Conservation (phyloP, 2,113 vertebrate genomes). For the Egretta garzetta region DNA sequence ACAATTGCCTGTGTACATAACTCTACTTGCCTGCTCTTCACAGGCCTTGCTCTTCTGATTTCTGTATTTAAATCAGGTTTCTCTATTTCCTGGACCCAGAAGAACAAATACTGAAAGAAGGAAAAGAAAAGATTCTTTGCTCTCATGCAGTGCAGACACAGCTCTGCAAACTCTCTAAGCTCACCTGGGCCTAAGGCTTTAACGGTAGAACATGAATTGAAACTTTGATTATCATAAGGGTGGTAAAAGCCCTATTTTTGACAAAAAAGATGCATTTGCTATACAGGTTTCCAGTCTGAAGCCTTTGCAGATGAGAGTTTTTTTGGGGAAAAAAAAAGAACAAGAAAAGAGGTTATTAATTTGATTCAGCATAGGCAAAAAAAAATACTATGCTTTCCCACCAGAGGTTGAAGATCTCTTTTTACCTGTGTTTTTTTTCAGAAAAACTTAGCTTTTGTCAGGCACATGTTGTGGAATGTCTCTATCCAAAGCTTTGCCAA, state of each 20-base stretch:
- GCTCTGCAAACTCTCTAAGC: background rate
- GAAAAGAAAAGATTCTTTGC: background rate
- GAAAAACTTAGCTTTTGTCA: background rate
- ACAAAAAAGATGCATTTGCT: background rate
- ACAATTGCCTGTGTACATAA: background rate
- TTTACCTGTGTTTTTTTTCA: background rate
- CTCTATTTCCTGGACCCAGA: background rate
- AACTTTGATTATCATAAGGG: background rate
- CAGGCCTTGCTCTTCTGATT: background rate
- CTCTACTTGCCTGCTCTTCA: background rate
- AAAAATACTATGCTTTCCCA: background rate
- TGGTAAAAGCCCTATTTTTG: background rate
- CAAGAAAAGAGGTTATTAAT: background rate
- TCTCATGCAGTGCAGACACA: background rate
- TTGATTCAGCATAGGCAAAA: background rate
- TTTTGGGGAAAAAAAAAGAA: rapidly evolving
- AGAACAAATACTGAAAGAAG: background rate
- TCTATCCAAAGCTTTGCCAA: background rate
- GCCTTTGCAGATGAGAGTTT: rapidly evolving
- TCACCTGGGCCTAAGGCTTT: background rate
- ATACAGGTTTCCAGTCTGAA: background rate
- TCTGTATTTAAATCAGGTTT: background rate
- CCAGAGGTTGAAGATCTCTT: rapidly evolving
- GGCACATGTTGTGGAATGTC: rapidly evolving
- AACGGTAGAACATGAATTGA: background rate